These are phyloP conservation scores for Sebastes minor DNA, from an alignment of 2,797 vertebrate genomes.

Conservation along the genomic window DNA sequence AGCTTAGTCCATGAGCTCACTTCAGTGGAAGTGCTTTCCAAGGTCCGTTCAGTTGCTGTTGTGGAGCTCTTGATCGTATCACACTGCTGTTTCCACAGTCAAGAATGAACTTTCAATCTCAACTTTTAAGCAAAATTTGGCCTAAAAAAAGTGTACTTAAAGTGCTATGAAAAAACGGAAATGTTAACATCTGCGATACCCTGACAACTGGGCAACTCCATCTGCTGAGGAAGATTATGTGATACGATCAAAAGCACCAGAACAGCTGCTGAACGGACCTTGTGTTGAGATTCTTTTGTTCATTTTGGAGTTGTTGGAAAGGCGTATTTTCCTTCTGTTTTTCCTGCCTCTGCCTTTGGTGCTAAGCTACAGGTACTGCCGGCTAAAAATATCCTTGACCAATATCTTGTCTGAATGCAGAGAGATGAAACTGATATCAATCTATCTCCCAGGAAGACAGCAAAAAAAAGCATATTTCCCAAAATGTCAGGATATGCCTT, in stretches of 20 bases:
- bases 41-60: background rate
- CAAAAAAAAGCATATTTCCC: slow-evolving; percentile 20
- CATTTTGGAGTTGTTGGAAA: background rate
- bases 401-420: slow-evolving; percentile 22
- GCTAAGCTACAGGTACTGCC: background rate
- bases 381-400: slow-evolving; percentile 27
- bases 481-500: slow-evolving; percentile 51
- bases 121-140: background rate
- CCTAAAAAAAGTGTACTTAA: background rate
- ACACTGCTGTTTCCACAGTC: background rate
- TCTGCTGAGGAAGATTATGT: background rate
- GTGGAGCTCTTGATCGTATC: background rate
- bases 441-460: slow-evolving; percentile 11
- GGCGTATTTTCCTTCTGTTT: background rate
- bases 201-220: background rate
- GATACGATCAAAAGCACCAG: background rate
- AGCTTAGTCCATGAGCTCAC: too few relatives aligned
- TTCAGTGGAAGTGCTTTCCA: too few relatives aligned
- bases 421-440: slow-evolving; percentile 42
- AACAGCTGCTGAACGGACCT: background rate
- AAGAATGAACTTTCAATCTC: background rate
- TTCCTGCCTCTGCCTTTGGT: background rate
- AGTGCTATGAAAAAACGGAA: background rate
- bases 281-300: background rate
- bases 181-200: background rate